Evolutionary conservation across 2,797 vertebrate species (phyloP), one percentile per base, ranked within the genome.

Genomic region (Synaphobranchus kaupii): DNA sequence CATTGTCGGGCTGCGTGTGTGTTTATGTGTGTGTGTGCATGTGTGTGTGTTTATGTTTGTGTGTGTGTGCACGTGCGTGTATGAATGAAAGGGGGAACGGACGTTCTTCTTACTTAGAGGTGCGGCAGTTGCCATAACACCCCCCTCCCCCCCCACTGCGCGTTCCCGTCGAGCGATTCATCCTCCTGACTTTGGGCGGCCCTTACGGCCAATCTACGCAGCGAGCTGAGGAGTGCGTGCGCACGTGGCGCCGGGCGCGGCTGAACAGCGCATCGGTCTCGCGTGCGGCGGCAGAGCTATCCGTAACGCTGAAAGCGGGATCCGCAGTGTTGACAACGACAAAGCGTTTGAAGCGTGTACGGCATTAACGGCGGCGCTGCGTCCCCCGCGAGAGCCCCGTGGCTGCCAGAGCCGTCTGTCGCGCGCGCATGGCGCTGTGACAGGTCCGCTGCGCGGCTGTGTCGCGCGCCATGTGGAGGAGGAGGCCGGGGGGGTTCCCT

Each of bases 301-400:
- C 86, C 87, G 83, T 91, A 91, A 90, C 90, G 90, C 90, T 90
- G 90, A 47, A 78, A 87, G 88, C 60, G 80, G 39, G 60, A 66
- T 86, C 88, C 90, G 66, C 73, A 78, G 81, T 89, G 83, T 86
- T 90, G 89, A 91, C 91, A 90, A 88, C 56, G 71, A 78, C 48
- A 66, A 84, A 90, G 88, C 34, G 86, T 89, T 86, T 84, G 80
- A 90, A 17, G 81, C 83, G 85, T 87, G 50, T 73, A 63, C 39
- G 12, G 63, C 31, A 66, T 89, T 86, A 83, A 39, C 88, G 85
- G 44, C 25, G 7, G 25, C 13, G 58, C 85, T 84, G 48, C 44
- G 47, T 54, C 47, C 71, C 50, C 84, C 13, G 39, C 25, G 9
- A 6, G 48, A 50, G 60, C 85, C 58, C 8, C 7, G 28, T 0